Base-by-base conservation (phyloP, 2,113 vertebrate species). In the Gallinago paraguaiae region DNA sequence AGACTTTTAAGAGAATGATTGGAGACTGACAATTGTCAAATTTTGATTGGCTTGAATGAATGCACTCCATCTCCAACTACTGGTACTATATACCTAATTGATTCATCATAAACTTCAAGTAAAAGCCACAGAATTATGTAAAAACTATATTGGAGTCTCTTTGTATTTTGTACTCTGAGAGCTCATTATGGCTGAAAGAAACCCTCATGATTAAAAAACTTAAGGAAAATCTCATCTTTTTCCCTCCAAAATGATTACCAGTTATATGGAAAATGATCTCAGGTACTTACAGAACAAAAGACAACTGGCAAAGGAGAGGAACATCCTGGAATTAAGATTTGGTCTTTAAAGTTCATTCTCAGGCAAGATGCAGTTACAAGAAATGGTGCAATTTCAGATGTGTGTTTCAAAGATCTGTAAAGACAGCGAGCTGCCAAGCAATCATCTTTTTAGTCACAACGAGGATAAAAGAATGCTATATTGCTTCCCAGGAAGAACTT, bases 361-460 rank as follows among this genome's bases (percentile, higher is more conserved):
- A 72, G 41, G 11, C 33, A 90, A 72, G 45, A 69, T 61, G 28
- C 54, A 57, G 16, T 82, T 92, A 76, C n/a, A 80, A 70, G n/a
- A 78, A 90, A 67, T 33, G 12, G 7, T 70, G 31, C 7, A 7
- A 74, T 88, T 94, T 93, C 45, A 83, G 79, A 77, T 11, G 7
- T 69, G 33, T 65, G 20, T 77, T 90, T 80, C 82, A 76, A 95
- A 93, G 35, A 35, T 48, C 9, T 68, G 30, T 57, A 61, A 84
- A 92, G 84, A 9, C 35, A 91, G 78, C 68, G 71, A 80, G 53
- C 30, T 79, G 43, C 7, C 54, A 92, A 31, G 27, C 33, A 91
- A 77, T 82, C n/a, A 53, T 31, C 20, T 39, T 85, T 87, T 85
- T 33, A 86, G 28, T 81, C 37, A 59, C 54, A 90, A 67, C 3